Conservation (phyloP, 2,888 invertebrate genomes). For the Brachynemurus nebulosus region DNA sequence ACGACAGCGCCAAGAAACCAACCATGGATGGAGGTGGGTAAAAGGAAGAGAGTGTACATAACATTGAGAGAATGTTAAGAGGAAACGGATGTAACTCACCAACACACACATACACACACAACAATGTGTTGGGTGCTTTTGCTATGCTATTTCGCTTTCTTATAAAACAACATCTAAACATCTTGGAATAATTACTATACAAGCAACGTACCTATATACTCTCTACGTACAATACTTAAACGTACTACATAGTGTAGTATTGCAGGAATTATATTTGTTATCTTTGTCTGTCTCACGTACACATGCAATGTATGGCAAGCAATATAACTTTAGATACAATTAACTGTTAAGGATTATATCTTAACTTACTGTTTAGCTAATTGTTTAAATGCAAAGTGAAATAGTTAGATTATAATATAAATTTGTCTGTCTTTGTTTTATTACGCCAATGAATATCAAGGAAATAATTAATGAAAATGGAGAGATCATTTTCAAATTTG, state of each 20-base stretch:
- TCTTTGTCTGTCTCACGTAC: neutral
- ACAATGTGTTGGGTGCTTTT: neutral
- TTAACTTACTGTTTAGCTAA: conserved; percentile 25
- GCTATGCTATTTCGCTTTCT: neutral
- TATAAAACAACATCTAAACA: neutral
- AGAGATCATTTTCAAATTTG: no score
- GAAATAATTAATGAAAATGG: no score
- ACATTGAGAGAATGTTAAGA: conserved; percentile 1
- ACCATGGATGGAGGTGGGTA: neutral
- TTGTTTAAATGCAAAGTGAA: conserved; percentile 15
- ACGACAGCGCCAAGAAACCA: neutral
- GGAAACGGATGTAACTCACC: conserved; percentile 6
- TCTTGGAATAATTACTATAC: neutral
- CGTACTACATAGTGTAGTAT: neutral
- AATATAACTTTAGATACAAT: neutral
- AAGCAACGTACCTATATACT: neutral
- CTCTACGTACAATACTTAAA: no score
- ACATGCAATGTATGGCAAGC: neutral
- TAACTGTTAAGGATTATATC: conserved; percentile 25
- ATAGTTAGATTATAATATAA: conserved; percentile 1
- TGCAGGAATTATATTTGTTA: neutral
- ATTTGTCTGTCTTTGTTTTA: no score
- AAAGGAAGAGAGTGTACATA: no score
- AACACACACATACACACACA: neutral
- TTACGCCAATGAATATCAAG: no score